Evolutionary conservation across 2,113 vertebrate species (phyloP).

Genomic region (Budorcas taxicolor): DNA sequence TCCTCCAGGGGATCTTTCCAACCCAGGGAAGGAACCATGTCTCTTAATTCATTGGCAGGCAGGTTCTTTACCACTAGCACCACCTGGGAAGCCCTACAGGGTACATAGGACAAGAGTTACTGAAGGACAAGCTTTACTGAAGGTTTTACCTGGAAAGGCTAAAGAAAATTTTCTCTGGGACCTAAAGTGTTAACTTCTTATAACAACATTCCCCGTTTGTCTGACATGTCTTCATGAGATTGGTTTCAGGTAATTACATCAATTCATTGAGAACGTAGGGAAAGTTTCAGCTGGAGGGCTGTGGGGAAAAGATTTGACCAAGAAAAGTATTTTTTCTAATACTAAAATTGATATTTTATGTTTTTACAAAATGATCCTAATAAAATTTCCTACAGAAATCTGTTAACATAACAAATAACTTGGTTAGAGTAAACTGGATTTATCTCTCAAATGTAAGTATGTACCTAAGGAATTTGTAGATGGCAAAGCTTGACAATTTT

Average conservation of each 20-base stretch:
- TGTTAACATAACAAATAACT: not conserved
- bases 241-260: not conserved
- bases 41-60: not conserved
- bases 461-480: not conserved
- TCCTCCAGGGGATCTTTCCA: not conserved
- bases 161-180: not conserved
- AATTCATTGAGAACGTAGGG: not conserved
- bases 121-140: not conserved
- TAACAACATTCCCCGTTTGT: not conserved
- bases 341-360: not conserved
- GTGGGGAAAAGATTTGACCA: not conserved
- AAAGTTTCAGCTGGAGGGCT: not conserved
- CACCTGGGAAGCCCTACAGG: not conserved
- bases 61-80: not conserved
- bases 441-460: not conserved
- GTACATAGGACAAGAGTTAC: not conserved
- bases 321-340: not conserved
- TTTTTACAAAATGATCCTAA: not conserved
- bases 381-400: not conserved
- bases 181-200: not conserved
- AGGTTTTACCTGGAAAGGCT: not conserved
- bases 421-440: conserved; percentile 17
- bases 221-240: not conserved
- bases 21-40: not conserved
- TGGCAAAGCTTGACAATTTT: conserved; percentile 11